Evolutionary conservation across 2,888 invertebrate genomes (phyloP), one percentile per base, ranked within the genome.

Genomic region (Synanthedon formicaeformis): DNA sequence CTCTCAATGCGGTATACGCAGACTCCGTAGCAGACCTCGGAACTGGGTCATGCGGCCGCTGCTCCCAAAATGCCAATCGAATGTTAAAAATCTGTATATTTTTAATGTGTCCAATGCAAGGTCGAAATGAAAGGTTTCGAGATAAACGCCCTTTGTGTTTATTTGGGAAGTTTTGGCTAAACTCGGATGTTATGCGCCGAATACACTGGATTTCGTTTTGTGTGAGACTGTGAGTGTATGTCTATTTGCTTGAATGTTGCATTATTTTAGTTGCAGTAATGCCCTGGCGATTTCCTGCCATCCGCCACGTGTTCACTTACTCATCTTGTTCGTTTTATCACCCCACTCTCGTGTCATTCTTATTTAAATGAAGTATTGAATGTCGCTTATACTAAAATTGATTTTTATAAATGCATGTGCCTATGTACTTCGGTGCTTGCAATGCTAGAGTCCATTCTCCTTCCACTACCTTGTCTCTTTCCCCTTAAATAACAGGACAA

Each of bases 31-130:
- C 73, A 70, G 66, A 53, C 64, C 66, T 64, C 66, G 56, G 58
- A 83, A 71, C 71, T 82, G 67, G 84, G 84, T 81, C 84, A 82
- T 61, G 56, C 55, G 54, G 58, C 58, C 64, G 69, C 60, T 67
- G 65, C 66, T 60, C 71, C 69, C 60, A 73, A 76, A 72, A 69
- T 66, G 67, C 60, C 68, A 63, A 63, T 66, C 62, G 58, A 61
- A 62, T 50, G 27, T 50, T 57, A 57, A 54, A 45, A 45, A 45
- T 45, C 45, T 45, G 45, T 8, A 45, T n/a, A 10, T 34, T 10
- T 34, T 34, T 34, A 34, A 34, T 34, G 34, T 34, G 34, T 34
- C 10, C 34, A 34, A 10, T 10, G 34, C 34, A 34, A 34, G 34
- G 34, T 34, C 34, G 34, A 8, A 34, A 34, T 34, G 34, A 34